phyloP scores from a whole-genome alignment of 2,113 vertebrate species.

The Motacilla tschutschensis region DNA sequence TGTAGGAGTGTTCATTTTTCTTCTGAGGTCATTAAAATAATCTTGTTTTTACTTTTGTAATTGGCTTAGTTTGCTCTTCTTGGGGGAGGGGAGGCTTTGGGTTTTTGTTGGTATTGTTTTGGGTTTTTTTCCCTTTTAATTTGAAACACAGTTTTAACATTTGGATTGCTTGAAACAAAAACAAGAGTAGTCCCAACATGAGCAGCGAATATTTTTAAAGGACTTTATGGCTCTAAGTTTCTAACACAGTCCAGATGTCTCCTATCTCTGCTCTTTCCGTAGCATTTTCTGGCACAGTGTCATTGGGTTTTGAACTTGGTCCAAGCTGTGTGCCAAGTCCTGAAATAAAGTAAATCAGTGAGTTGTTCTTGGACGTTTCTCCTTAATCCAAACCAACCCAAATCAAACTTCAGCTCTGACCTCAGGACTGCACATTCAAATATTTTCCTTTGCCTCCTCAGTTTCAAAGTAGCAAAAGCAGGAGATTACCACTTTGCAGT shows the following conservation, averaged over 20 bases:
- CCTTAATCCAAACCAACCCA: conserved; percentile 69
- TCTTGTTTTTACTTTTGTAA: conserved; percentile 9
- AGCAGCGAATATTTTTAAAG: conserved; percentile 67
- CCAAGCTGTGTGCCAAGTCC: conserved; percentile 74
- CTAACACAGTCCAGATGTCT: conserved; percentile 78
- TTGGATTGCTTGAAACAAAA: conserved; percentile 56
- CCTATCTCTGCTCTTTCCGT: conserved; percentile 65
- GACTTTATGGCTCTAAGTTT: conserved; percentile 65
- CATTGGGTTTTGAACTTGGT: conserved; percentile 65
- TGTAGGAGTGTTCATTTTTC: neutral
- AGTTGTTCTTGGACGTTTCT: conserved; percentile 78
- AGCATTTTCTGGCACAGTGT: conserved; percentile 66
- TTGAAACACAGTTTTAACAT: conserved; percentile 37
- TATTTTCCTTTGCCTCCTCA: conserved; percentile 57
- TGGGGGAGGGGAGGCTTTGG: neutral
- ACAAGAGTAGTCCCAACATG: conserved; percentile 42
- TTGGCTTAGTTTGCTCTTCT: neutral
- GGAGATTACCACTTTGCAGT: conserved; percentile 50
- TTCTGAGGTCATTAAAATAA: neutral
- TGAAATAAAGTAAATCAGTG: conserved; percentile 78
- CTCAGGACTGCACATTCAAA: conserved; percentile 72
- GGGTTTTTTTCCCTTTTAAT: conserved; percentile 4
- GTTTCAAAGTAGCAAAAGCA: conserved; percentile 57
- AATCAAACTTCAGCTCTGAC: conserved; percentile 73
- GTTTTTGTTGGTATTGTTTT: neutral